Evolutionary conservation across 2,113 vertebrate species (phyloP).

Genomic region (Rhinopithecus roxellana): DNA sequence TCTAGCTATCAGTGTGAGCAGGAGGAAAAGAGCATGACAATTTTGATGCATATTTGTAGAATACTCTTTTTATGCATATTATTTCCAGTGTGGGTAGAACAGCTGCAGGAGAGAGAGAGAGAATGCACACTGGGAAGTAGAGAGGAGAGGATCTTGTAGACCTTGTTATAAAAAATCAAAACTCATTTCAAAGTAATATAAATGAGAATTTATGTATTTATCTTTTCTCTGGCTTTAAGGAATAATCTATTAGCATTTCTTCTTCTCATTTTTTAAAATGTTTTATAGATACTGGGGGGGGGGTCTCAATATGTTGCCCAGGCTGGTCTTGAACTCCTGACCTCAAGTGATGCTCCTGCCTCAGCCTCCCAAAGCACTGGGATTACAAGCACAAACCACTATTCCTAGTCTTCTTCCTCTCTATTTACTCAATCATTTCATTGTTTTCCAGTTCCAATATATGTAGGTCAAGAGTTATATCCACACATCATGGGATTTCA

Average conservation of each 20-base stretch:
- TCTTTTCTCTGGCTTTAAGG: neutral
- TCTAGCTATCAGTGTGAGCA: slow-evolving; percentile 26
- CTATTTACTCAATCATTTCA: slow-evolving; percentile 59
- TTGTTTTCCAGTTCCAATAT: slow-evolving; percentile 43
- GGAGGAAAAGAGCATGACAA: slow-evolving; percentile 48
- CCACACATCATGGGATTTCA: neutral
- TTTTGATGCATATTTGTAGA: slow-evolving; percentile 5
- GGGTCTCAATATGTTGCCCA: neutral
- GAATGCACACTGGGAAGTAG: neutral
- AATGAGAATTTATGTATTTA: neutral
- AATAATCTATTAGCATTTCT: neutral
- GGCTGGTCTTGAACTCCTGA: neutral
- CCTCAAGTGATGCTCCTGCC: neutral
- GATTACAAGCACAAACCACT: neutral
- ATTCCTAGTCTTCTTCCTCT: neutral
- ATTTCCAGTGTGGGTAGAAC: neutral
- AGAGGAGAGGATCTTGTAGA: neutral
- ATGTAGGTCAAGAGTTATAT: slow-evolving; percentile 5
- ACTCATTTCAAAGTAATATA: neutral
- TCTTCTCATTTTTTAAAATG: neutral
- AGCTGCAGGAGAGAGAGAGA: neutral
- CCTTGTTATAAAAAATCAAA: neutral
- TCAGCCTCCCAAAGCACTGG: neutral
- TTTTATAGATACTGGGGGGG: neutral
- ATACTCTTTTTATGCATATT: slow-evolving; percentile 1